These are phyloP conservation scores for Xiphorhynchus elegans DNA, from an alignment of 2,113 vertebrate species.

Conservation along the genomic window DNA sequence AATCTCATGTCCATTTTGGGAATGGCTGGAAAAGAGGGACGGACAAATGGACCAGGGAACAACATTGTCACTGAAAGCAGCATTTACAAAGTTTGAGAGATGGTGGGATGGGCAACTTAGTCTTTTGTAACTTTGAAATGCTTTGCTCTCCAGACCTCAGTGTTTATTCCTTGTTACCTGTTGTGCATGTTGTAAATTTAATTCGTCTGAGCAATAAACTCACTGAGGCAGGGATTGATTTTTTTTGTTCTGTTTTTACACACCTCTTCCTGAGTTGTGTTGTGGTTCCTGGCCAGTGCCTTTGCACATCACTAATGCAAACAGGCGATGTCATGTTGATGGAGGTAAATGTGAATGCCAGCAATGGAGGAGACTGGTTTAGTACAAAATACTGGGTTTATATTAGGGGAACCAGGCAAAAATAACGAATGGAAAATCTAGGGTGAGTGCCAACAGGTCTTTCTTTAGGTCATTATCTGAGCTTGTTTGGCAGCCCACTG, in stretches of 20 bases:
- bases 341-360: neutral
- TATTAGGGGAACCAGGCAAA: neutral
- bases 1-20: fast-evolving
- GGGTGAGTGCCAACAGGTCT: neutral
- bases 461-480: neutral
- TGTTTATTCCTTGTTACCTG: neutral
- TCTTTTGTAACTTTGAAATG: neutral
- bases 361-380: neutral
- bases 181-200: neutral
- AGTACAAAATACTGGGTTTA: neutral
- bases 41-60: neutral
- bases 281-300: neutral
- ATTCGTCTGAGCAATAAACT: neutral
- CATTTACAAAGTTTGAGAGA: neutral
- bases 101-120: fast-evolving
- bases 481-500: neutral
- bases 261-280: neutral
- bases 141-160: neutral
- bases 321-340: fast-evolving
- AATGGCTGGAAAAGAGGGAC: neutral
- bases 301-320: fast-evolving
- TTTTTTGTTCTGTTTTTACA: neutral
- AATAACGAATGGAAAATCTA: neutral
- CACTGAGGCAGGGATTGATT: neutral
- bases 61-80: neutral